Percentiles rank a stretch among this genome's conserved stretches.
Evolutionary conservation across 2,797 vertebrate genomes (phyloP).

Genomic region (Phylloscopus collybita): DNA sequence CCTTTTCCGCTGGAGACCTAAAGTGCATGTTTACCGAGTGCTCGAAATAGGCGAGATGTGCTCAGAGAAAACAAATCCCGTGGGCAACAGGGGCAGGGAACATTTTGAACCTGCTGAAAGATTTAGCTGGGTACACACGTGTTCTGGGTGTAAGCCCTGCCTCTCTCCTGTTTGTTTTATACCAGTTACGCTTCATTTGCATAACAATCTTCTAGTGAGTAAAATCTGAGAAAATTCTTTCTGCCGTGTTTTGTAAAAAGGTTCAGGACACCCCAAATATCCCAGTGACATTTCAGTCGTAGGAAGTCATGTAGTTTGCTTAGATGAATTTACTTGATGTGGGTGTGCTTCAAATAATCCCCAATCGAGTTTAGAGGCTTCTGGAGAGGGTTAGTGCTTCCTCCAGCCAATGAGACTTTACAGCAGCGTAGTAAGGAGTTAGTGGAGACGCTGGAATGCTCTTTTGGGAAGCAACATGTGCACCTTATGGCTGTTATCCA

Average conservation of each 20-base stretch:
- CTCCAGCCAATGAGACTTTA: background rate
- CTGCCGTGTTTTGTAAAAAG: background rate
- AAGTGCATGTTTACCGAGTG: background rate
- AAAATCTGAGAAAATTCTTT: background rate
- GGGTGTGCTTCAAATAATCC: background rate
- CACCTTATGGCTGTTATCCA: accelerated
- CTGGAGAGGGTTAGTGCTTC: background rate
- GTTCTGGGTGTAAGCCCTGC: background rate
- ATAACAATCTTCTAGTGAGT: background rate
- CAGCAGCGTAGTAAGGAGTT: background rate
- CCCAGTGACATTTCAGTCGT: background rate
- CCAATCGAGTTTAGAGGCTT: background rate
- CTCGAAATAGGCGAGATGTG: background rate
- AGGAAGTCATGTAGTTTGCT: background rate
- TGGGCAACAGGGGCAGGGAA: conserved; percentile 17
- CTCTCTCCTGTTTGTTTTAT: background rate
- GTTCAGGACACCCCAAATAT: background rate
- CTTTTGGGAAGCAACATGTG: background rate
- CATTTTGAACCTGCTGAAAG: conserved; percentile 17
- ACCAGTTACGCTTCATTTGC: background rate
- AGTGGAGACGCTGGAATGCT: background rate
- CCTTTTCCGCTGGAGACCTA: background rate
- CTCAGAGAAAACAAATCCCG: background rate
- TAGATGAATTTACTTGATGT: background rate
- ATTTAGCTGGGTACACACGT: background rate